phyloP scores from a whole-genome alignment of 1,140 invertebrate species.

The Thaumatotibia leucotreta region DNA sequence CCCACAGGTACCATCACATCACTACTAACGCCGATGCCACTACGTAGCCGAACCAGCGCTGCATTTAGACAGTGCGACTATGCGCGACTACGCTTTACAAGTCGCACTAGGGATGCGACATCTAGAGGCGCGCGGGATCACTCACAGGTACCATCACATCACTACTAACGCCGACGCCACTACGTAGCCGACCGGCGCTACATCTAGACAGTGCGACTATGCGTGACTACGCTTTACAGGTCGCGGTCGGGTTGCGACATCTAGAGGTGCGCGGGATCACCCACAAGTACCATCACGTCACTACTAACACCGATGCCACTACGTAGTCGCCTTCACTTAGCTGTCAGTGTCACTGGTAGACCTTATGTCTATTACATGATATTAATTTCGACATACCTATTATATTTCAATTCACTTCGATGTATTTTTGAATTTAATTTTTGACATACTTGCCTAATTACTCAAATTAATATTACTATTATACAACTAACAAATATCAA shows the following conservation, averaged over 20 bases:
- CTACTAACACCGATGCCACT: slow-evolving; percentile 40
- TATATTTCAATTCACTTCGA: no score
- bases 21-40: slow-evolving; percentile 35
- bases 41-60: slow-evolving; percentile 64
- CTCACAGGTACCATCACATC: slow-evolving; percentile 77
- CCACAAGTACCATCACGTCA: slow-evolving; percentile 75
- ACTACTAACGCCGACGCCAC: slow-evolving; percentile 35
- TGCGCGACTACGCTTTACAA: slow-evolving; percentile 82
- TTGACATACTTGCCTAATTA: no score
- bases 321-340: no score
- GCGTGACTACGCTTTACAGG: slow-evolving; percentile 82
- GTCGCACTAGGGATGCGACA: slow-evolving; percentile 85
- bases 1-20: slow-evolving; percentile 77
- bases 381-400: no score
- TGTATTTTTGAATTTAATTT: no score
- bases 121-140: slow-evolving; percentile 80
- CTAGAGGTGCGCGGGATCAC: slow-evolving; percentile 81
- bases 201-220: slow-evolving; percentile 78
- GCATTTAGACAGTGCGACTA: slow-evolving; percentile 77
- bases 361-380: no score
- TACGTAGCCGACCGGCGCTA: slow-evolving; percentile 64
- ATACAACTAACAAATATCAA: no score
- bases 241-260: slow-evolving; percentile 84
- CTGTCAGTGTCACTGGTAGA: no score
- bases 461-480: no score